Evolutionary conservation across 2,113 vertebrate species (phyloP).

Genomic region (Ardeotis arabs): DNA sequence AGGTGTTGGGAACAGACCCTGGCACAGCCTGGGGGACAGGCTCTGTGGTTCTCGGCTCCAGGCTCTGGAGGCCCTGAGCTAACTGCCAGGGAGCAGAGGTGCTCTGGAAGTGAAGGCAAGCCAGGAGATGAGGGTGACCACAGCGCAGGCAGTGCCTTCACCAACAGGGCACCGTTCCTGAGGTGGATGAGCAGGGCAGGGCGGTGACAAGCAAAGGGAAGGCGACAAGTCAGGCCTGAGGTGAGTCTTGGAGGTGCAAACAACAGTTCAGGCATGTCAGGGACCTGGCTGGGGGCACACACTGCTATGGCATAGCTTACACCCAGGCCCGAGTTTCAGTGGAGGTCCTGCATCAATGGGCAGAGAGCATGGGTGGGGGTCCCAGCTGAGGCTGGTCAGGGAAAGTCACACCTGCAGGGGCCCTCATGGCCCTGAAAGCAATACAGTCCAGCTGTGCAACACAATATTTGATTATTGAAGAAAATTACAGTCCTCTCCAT

Average conservation of each 20-base stretch:
- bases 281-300: neutral
- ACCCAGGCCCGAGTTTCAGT: accelerated
- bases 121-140: neutral
- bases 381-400: neutral
- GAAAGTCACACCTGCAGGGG: neutral
- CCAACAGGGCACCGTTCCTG: neutral
- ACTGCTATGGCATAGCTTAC: neutral
- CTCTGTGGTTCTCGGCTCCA: neutral
- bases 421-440: neutral
- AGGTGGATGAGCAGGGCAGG: neutral
- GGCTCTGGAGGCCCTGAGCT: neutral
- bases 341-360: neutral
- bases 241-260: neutral
- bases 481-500: neutral
- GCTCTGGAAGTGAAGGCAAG: neutral
- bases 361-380: neutral
- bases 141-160: neutral
- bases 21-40: neutral
- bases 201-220: neutral
- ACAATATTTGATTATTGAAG: neutral
- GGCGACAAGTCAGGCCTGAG: neutral
- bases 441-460: too few species aligned
- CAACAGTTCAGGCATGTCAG: neutral
- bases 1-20: neutral
- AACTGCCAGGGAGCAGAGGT: neutral